These are phyloP conservation scores for Oreotrochilus melanogaster DNA, from an alignment of 2,113 vertebrate genomes.

Conservation along the genomic window DNA sequence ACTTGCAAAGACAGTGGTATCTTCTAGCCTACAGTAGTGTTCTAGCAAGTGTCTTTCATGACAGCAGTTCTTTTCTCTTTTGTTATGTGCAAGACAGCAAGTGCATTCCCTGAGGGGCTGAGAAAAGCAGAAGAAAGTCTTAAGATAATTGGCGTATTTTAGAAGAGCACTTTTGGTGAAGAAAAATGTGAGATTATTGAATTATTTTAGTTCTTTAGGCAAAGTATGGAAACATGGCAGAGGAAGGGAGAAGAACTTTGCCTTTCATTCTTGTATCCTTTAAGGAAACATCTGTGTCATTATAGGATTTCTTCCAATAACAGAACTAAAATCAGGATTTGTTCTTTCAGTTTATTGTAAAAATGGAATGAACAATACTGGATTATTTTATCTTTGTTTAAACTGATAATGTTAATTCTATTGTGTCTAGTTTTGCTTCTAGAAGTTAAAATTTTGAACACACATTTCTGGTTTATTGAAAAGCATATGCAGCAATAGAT, in stretches of 20 bases:
- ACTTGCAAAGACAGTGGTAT: neutral
- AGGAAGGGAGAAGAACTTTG: neutral
- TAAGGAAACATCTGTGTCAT: neutral
- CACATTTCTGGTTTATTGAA: neutral
- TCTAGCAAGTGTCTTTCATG: neutral
- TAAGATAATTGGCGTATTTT: slow-evolving; percentile 11
- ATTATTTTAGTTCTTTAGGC: neutral
- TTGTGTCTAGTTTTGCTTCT: neutral
- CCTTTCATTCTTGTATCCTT: neutral
- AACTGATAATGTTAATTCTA: neutral
- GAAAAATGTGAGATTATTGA: neutral
- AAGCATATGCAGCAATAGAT: neutral
- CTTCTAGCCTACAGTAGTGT: neutral
- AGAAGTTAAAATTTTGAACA: neutral
- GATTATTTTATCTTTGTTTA: neutral
- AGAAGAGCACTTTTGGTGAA: neutral
- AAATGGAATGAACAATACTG: neutral
- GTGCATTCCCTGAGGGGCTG: neutral
- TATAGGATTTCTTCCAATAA: neutral
- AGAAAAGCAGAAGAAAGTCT: neutral
- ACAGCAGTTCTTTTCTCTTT: neutral
- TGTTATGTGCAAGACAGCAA: neutral
- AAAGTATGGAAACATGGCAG: neutral
- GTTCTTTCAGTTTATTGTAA: neutral
- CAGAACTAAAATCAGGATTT: neutral